Evolutionary conservation across 2,888 invertebrate species (phyloP).

Genomic region (Torymus auratus): DNA sequence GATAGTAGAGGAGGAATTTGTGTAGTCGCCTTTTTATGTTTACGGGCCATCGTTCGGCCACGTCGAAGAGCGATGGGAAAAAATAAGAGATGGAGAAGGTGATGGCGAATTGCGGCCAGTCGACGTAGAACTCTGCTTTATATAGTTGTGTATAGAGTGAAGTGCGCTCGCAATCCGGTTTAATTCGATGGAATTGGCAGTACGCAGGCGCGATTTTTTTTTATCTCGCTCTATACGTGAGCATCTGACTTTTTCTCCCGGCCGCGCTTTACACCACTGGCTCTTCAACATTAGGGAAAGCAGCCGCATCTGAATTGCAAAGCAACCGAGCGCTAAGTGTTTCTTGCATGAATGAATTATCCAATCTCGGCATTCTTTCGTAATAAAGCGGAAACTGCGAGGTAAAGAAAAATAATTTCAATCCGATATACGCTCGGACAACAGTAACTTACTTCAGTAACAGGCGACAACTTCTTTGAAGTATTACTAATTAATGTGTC

Average conservation of each 20-base stretch:
- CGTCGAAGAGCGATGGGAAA: slow-evolving; percentile 13
- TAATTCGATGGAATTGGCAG: slow-evolving; percentile 67
- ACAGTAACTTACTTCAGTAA: no score
- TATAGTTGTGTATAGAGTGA: slow-evolving; percentile 63
- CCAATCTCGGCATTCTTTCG: background rate
- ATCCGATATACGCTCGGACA: no score
- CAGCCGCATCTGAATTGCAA: slow-evolving; percentile 3
- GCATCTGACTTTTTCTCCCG: slow-evolving; percentile 22
- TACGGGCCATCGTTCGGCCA: background rate
- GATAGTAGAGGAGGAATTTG: slow-evolving; percentile 1
- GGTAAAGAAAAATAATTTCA: background rate
- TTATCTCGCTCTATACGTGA: background rate
- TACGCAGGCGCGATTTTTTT: slow-evolving; percentile 10
- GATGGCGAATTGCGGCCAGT: slow-evolving; percentile 49
- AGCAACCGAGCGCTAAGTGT: slow-evolving; percentile 19
- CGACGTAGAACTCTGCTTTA: slow-evolving; percentile 38
- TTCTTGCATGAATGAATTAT: slow-evolving; percentile 23
- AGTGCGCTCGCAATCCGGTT: slow-evolving; percentile 63
- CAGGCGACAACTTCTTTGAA: no score
- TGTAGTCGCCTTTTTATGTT: slow-evolving; percentile 14
- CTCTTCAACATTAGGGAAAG: background rate
- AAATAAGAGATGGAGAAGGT: background rate
- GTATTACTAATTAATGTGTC: no score
- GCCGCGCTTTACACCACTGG: background rate
- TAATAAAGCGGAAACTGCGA: background rate